Evolutionary conservation across 2,888 invertebrate genomes (phyloP).

Genomic region (Diarsia mendica): DNA sequence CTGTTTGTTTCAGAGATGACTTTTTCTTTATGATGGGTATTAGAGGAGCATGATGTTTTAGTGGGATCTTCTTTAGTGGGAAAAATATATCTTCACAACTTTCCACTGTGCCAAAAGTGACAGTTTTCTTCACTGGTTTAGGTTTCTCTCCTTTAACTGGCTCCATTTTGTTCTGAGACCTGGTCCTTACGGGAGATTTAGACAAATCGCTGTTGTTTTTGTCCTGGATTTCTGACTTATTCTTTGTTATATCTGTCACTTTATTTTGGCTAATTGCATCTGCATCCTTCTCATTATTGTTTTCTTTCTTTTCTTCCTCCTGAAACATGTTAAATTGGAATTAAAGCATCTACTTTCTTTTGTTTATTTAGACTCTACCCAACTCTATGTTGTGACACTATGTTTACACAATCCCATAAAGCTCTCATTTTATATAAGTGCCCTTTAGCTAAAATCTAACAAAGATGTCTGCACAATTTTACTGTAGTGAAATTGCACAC

Average conservation of each 20-base stretch:
- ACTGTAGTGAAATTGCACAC: neutral
- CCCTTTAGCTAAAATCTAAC: neutral
- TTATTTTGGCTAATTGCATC: constrained; percentile 77
- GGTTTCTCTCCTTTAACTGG: constrained; percentile 83
- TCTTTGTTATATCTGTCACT: constrained; percentile 73
- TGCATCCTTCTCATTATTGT: constrained; percentile 83
- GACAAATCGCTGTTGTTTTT: constrained; percentile 75
- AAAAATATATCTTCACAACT: constrained; percentile 91
- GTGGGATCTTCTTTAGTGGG: constrained; percentile 89
- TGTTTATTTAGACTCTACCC: neutral
- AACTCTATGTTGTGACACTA: neutral
- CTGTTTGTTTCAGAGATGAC: constrained; percentile 89
- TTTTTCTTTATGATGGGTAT: constrained; percentile 92
- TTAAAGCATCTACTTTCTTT: constrained; percentile 9
- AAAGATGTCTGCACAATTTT: neutral
- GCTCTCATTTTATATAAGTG: neutral
- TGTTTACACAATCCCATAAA: neutral
- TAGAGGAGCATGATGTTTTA: constrained; percentile 91
- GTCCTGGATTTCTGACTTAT: constrained; percentile 73
- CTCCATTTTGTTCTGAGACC: constrained; percentile 90
- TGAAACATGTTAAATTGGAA: constrained; percentile 70
- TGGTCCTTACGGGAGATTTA: constrained; percentile 86
- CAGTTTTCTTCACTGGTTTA: constrained; percentile 91
- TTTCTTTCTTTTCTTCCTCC: constrained; percentile 90
- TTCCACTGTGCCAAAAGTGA: constrained; percentile 92